A percentile compares a stretch with the other conserved stretches of the same genome.
Evolutionary conservation across 2,888 invertebrate genomes (phyloP).

Genomic region (Pinctada fucata): DNA sequence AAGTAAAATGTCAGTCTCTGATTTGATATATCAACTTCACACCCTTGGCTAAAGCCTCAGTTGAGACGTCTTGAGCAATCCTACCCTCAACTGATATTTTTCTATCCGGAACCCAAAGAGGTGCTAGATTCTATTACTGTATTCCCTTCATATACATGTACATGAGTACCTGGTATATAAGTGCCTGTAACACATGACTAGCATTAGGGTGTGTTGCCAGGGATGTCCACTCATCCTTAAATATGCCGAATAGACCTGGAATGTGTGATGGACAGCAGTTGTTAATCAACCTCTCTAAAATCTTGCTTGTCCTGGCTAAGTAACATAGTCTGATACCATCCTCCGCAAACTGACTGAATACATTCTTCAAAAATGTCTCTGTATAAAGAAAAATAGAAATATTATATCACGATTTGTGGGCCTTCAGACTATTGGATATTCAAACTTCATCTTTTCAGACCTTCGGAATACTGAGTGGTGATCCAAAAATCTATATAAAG

Average conservation of each 20-base stretch:
- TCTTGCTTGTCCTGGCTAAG: background rate
- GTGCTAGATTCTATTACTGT: background rate
- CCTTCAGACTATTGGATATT: too few species aligned
- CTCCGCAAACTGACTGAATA: background rate
- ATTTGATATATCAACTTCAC: too few species aligned
- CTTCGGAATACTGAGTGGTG: too few species aligned
- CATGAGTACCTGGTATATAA: background rate
- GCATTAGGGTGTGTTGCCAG: background rate
- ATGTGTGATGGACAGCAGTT: background rate
- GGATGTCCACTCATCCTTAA: background rate
- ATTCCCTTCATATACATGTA: background rate
- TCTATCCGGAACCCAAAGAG: too few species aligned
- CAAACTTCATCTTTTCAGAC: too few species aligned
- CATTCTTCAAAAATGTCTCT: constrained; percentile 1
- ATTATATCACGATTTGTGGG: too few species aligned
- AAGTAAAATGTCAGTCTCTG: too few species aligned
- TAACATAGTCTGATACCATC: background rate
- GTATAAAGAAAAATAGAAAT: background rate
- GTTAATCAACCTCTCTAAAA: background rate
- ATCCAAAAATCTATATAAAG: too few species aligned
- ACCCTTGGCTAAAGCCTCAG: too few species aligned
- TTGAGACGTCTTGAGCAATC: too few species aligned
- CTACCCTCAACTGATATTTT: too few species aligned
- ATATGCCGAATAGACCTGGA: background rate
- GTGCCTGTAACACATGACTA: background rate